These are phyloP conservation scores for Thinocorus orbignyianus DNA, from an alignment of 2,113 vertebrate genomes.

Conservation along the genomic window DNA sequence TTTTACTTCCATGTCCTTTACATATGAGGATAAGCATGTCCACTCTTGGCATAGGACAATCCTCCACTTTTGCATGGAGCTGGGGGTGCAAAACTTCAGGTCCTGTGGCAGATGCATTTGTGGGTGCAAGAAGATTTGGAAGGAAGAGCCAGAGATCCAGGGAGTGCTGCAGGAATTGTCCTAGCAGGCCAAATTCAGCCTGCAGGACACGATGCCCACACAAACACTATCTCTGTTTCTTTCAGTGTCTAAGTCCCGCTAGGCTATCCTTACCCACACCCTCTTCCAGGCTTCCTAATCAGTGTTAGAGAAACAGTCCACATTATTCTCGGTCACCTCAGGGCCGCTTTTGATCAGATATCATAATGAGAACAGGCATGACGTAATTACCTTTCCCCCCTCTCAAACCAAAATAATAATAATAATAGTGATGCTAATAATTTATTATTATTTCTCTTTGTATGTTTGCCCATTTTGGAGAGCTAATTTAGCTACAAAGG, in stretches of 20 bases:
- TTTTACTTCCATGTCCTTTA: background rate
- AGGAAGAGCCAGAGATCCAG: background rate
- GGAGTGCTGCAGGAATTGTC: background rate
- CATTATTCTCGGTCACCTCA: conserved; percentile 21
- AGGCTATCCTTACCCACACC: background rate
- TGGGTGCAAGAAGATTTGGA: rapidly evolving
- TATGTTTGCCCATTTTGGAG: background rate
- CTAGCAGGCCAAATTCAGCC: background rate
- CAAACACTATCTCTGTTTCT: background rate
- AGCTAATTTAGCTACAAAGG: background rate
- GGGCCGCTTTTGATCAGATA: conserved; percentile 21
- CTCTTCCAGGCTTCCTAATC: conserved; percentile 19
- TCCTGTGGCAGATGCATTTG: background rate
- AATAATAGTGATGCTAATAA: background rate
- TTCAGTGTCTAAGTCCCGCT: background rate
- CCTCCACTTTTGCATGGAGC: rapidly evolving
- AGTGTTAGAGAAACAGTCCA: conserved; percentile 31
- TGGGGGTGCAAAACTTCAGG: too few species aligned
- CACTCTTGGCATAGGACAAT: background rate
- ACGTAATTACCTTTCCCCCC: background rate
- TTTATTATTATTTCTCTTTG: background rate
- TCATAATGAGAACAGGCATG: background rate
- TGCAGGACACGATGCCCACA: background rate
- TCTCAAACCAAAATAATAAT: background rate
- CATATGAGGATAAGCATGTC: rapidly evolving